Evolutionary conservation across 1,140 invertebrate species (phyloP).

Genomic region (Vanessa atalanta): DNA sequence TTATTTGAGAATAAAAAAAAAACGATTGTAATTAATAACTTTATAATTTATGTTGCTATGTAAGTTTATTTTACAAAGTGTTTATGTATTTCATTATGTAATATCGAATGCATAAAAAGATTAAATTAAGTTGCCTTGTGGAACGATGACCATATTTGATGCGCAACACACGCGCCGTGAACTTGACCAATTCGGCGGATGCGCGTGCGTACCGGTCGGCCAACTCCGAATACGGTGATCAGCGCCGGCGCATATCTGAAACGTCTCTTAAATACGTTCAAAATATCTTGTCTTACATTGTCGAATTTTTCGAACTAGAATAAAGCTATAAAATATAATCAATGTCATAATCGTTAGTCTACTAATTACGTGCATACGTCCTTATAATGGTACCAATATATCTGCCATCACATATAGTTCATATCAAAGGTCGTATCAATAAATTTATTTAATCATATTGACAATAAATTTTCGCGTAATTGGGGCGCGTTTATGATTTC

Average conservation of each 20-base stretch:
- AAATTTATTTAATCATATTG: constrained; percentile 10
- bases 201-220: constrained; percentile 54
- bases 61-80: not conserved
- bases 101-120: not conserved
- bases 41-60: not conserved
- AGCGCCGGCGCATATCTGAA: constrained; percentile 29
- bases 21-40: not conserved
- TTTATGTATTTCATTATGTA: not conserved
- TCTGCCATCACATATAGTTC: not conserved
- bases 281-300: no score
- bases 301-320: no score
- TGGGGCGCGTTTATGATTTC: not conserved
- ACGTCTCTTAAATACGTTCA: not conserved
- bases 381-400: not conserved
- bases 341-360: not conserved
- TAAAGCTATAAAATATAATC: no score
- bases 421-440: constrained; percentile 5
- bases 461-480: constrained; percentile 12
- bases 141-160: constrained; percentile 44
- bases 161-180: constrained; percentile 49
- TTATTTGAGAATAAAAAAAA: constrained; percentile 3
- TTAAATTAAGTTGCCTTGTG: constrained; percentile 32
- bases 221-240: constrained; percentile 48
- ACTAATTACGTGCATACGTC: not conserved
- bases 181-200: constrained; percentile 68